A percentile compares a stretch with the other conserved stretches of the same genome.
These are phyloP conservation scores for Oncopodura yosiiana DNA, from an alignment of 1,140 invertebrate species.

Conservation along the genomic window DNA sequence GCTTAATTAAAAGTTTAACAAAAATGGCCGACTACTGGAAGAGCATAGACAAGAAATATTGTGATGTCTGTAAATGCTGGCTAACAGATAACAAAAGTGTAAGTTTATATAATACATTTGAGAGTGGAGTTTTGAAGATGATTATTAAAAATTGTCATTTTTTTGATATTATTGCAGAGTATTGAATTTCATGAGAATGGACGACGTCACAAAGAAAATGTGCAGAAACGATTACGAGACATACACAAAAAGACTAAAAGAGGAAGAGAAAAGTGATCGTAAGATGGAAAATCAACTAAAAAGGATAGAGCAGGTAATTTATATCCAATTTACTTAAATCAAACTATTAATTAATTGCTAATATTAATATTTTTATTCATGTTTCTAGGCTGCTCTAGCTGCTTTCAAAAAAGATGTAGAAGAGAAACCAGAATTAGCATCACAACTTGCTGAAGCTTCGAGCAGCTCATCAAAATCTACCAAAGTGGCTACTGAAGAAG, in stretches of 20 bases:
- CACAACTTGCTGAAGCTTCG: neutral
- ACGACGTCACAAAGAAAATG: conserved; percentile 86
- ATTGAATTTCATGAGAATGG: conserved; percentile 92
- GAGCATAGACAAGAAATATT: conserved; percentile 87
- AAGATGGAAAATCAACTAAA: conserved; percentile 70
- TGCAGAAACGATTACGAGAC: conserved; percentile 71
- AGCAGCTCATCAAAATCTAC: neutral
- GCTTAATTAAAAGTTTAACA: neutral
- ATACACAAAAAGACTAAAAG: conserved; percentile 72
- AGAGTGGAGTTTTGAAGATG: neutral
- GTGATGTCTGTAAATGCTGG: conserved; percentile 97
- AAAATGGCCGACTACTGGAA: conserved; percentile 89
- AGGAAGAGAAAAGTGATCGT: conserved; percentile 62
- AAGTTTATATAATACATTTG: conserved; percentile 40
- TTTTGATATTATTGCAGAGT: conserved; percentile 55
- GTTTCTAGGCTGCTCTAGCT: conserved; percentile 21
- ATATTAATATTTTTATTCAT: conserved; percentile 5
- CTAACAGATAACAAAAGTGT: conserved; percentile 92
- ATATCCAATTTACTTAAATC: neutral
- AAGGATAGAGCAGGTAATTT: conserved; percentile 69
- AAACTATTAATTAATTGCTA: conserved; percentile 4
- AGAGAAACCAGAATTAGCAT: conserved; percentile 49
- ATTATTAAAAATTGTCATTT: conserved; percentile 11
- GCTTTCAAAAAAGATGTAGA: conserved; percentile 21
- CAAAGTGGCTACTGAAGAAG: neutral